A percentile compares a stretch with the other conserved stretches of the same genome.
Evolutionary conservation across 2,797 vertebrate species (phyloP).

Genomic region (Crenichthys baileyi): DNA sequence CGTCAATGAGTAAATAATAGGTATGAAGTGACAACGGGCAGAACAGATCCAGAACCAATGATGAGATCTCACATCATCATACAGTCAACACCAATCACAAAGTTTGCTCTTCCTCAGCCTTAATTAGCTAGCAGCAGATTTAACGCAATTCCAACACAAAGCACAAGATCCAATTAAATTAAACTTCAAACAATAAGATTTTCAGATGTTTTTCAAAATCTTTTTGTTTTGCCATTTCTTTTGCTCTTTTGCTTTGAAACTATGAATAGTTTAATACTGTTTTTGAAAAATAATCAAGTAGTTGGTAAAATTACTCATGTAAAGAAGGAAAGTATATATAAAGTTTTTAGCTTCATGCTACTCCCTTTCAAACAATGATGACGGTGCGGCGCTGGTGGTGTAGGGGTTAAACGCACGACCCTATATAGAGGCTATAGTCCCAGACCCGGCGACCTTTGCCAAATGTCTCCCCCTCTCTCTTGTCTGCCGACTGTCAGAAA

Average conservation of each 20-base stretch:
- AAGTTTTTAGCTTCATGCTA: too few species aligned
- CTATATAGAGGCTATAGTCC: too few species aligned
- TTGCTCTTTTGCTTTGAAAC: not conserved
- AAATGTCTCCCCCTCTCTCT: too few species aligned
- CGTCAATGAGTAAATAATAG: not conserved
- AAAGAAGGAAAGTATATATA: too few species aligned
- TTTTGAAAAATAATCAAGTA: not conserved
- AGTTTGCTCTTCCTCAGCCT: not conserved
- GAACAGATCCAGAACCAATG: not conserved
- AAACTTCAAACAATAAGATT: not conserved
- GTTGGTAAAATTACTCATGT: not conserved
- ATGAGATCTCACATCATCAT: not conserved
- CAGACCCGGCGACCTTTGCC: too few species aligned
- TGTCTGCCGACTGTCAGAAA: too few species aligned
- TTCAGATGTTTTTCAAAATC: not conserved
- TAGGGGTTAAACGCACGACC: too few species aligned
- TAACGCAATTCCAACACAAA: not conserved
- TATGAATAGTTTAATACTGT: not conserved
- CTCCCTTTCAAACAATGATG: too few species aligned
- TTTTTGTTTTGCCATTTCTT: not conserved
- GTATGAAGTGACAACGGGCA: not conserved
- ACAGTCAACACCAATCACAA: not conserved
- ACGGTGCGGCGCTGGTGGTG: too few species aligned
- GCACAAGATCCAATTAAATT: not conserved
- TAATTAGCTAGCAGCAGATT: not conserved